Conservation (phyloP, 2,888 invertebrate genomes). For the Ophonus ardosiacus region DNA sequence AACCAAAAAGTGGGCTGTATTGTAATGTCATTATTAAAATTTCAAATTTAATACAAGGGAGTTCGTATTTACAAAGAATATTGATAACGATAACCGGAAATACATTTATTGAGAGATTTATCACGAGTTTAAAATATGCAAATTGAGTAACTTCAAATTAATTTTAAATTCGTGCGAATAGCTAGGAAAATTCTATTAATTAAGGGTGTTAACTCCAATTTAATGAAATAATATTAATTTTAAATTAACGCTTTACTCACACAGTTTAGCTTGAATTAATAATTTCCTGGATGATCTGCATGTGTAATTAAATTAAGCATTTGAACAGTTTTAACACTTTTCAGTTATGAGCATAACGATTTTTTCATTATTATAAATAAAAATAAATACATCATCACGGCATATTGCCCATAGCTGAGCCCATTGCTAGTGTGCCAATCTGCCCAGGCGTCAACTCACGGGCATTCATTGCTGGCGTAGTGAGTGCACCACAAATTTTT, state of each 20-base stretch:
- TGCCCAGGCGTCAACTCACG: too few relatives aligned
- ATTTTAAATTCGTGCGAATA: neutral
- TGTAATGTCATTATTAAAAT: slow-evolving; percentile 53
- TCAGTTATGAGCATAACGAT: too few relatives aligned
- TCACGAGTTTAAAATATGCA: neutral
- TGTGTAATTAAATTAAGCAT: neutral
- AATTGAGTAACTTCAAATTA: slow-evolving; percentile 5
- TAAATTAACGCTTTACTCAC: neutral
- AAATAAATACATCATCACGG: too few relatives aligned
- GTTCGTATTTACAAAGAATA: slow-evolving; percentile 4
- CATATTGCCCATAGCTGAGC: too few relatives aligned
- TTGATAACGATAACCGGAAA: neutral
- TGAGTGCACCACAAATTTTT: too few relatives aligned
- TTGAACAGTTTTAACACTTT: too few relatives aligned
- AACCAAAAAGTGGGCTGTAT: slow-evolving; percentile 11
- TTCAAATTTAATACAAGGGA: slow-evolving; percentile 15
- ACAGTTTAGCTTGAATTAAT: neutral
- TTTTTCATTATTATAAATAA: too few relatives aligned
- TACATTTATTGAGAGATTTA: slow-evolving; percentile 19
- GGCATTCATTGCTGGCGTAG: too few relatives aligned
- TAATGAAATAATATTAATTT: neutral
- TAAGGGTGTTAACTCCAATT: neutral
- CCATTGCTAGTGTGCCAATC: too few relatives aligned
- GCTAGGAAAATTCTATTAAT: slow-evolving; percentile 4
- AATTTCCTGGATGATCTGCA: slow-evolving; percentile 13